A percentile compares a stretch with the other conserved stretches of the same genome.
phyloP scores from a whole-genome alignment of 2,797 vertebrate species.

The Danio aesculapii region DNA sequence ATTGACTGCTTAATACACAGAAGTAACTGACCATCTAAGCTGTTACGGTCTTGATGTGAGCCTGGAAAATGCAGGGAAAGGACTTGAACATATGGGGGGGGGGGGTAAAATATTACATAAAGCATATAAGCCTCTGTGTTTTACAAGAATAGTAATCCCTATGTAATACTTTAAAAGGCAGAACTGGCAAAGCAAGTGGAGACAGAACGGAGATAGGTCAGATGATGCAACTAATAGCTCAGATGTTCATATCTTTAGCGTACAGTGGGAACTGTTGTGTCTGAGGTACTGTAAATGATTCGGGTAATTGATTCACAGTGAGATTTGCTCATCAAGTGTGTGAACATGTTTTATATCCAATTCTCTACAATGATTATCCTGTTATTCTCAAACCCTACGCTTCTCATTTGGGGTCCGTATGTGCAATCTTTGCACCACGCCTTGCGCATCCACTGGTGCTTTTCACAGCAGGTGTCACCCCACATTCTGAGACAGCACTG shows the following conservation, averaged over 20 bases:
- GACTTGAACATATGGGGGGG: slow-evolving; percentile 8
- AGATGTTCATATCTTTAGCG: neutral
- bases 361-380: neutral
- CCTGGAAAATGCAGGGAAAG: neutral
- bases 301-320: neutral
- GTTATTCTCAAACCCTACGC: neutral
- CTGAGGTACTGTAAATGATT: neutral
- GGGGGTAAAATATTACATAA: slow-evolving; percentile 29
- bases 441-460: slow-evolving; percentile 34
- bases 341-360: neutral
- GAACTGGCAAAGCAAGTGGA: slow-evolving; percentile 5
- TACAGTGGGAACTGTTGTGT: neutral
- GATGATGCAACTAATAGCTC: slow-evolving; percentile 2
- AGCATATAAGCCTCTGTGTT: slow-evolving; percentile 29
- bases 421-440: slow-evolving; percentile 39
- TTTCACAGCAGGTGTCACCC: slow-evolving; percentile 58
- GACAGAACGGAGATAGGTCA: slow-evolving; percentile 1
- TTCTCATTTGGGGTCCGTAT: slow-evolving; percentile 6
- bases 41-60: slow-evolving; percentile 3
- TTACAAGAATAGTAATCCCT: slow-evolving; percentile 28
- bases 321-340: no score
- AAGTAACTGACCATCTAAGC: neutral
- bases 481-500: slow-evolving; percentile 32
- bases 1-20: neutral
- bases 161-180: slow-evolving; percentile 29